Conservation (phyloP, 2,888 invertebrate genomes). For the Hoplodrina ambigua region DNA sequence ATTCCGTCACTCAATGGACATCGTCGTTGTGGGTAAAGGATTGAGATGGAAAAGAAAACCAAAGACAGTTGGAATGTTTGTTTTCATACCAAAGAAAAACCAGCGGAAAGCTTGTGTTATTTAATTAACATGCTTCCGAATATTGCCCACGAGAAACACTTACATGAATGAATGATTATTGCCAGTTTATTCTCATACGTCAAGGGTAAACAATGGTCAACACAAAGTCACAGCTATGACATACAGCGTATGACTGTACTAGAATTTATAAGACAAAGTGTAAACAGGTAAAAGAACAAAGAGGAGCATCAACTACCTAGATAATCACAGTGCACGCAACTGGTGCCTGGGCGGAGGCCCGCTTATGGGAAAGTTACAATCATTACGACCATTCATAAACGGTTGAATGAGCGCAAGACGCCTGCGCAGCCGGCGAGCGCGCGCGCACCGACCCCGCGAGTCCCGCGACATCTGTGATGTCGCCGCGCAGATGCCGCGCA, state of each 20-base stretch:
- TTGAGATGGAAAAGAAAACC: constrained; percentile 18
- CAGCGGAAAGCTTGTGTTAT: constrained; percentile 15
- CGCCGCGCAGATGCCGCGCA: constrained; percentile 71
- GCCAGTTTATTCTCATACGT: constrained; percentile 52
- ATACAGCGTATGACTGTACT: constrained; percentile 55
- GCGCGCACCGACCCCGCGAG: constrained; percentile 75
- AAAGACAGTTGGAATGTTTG: neutral
- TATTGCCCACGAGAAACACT: constrained; percentile 34
- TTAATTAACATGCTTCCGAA: constrained; percentile 24
- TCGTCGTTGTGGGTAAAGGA: constrained; percentile 55
- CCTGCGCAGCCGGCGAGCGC: constrained; percentile 76
- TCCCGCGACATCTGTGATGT: constrained; percentile 78
- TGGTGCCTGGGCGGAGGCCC: constrained; percentile 80
- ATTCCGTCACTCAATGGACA: constrained; percentile 76
- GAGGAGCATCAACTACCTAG: constrained; percentile 61
- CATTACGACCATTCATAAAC: constrained; percentile 88
- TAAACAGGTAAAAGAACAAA: constrained; percentile 68
- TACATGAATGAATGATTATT: constrained; percentile 50
- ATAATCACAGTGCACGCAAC: constrained; percentile 72
- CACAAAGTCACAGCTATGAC: constrained; percentile 58
- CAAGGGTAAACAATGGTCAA: constrained; percentile 62
- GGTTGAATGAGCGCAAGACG: constrained; percentile 87
- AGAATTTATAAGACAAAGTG: constrained; percentile 54
- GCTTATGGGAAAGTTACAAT: constrained; percentile 87
- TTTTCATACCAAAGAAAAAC: constrained; percentile 9